phyloP scores from a whole-genome alignment of 2,888 invertebrate genomes.

The Synanthedon tipuliformis region DNA sequence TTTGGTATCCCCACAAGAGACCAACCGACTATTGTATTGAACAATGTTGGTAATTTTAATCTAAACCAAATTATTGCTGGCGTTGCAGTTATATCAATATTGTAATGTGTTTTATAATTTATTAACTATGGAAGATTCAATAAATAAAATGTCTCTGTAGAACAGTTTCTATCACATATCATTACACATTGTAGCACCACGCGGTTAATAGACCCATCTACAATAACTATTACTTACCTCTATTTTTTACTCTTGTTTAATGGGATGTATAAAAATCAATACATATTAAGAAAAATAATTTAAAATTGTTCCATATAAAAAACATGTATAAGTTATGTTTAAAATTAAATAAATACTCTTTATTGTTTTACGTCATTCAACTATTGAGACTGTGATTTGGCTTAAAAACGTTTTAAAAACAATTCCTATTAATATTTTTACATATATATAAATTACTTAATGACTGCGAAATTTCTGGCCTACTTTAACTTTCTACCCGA shows the following conservation, averaged over 20 bases:
- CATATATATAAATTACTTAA: conserved; percentile 42
- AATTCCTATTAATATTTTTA: conserved; percentile 34
- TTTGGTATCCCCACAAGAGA: conserved; percentile 45
- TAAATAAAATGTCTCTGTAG: conserved; percentile 69
- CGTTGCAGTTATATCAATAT: conserved; percentile 32
- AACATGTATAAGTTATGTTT: conserved; percentile 65
- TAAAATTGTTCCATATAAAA: conserved; percentile 66
- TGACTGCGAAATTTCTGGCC: conserved; percentile 59
- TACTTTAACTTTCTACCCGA: conserved; percentile 57
- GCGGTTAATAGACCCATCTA: conserved; percentile 69
- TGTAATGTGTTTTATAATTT: conserved; percentile 48
- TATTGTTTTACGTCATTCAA: conserved; percentile 53
- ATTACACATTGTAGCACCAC: conserved; percentile 69
- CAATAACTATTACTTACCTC: conserved; percentile 56
- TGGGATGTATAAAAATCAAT: conserved; percentile 68
- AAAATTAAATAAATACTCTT: conserved; percentile 68
- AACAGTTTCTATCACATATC: conserved; percentile 69
- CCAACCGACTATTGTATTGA: conserved; percentile 33
- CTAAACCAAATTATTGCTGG: conserved; percentile 60
- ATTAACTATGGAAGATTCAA: conserved; percentile 63
- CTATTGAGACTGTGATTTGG: conserved; percentile 65
- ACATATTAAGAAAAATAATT: conserved; percentile 65
- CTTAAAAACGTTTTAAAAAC: conserved; percentile 50
- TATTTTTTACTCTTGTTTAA: conserved; percentile 60
- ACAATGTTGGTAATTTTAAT: conserved; percentile 29